Percentiles rank a stretch among this genome's conserved stretches.
phyloP scores from a whole-genome alignment of 2,113 vertebrate species.

The Pampusana beccarii region DNA sequence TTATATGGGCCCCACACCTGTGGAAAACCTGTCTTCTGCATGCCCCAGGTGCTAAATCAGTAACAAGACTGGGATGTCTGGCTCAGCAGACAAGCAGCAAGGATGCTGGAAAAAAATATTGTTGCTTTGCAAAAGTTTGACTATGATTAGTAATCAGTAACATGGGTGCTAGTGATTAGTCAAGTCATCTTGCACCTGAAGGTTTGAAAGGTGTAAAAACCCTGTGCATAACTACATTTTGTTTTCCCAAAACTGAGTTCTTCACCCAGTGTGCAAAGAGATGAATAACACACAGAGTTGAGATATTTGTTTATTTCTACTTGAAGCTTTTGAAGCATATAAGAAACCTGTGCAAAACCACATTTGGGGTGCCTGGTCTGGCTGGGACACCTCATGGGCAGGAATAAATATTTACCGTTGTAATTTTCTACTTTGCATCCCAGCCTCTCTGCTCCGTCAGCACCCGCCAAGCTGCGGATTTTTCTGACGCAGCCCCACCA shows the following conservation, averaged over 20 bases:
- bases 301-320: no score
- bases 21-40: no score
- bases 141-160: no score
- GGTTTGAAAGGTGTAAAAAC: not conserved
- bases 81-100: not conserved
- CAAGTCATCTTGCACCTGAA: no score
- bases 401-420: not conserved
- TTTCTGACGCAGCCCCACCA: not conserved
- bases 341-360: not conserved
- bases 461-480: not conserved
- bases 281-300: no score
- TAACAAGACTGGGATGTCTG: not conserved
- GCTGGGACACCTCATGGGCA: fast-evolving
- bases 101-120: not conserved
- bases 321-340: not conserved
- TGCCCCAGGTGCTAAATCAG: no score
- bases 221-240: not conserved
- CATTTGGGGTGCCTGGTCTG: not conserved
- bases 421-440: not conserved
- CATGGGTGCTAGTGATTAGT: fast-evolving
- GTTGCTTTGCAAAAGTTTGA: not conserved
- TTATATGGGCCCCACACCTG: no score
- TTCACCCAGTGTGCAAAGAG: no score
- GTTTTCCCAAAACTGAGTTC: no score
- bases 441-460: fast-evolving